These are phyloP conservation scores for Esox niger DNA, from an alignment of 2,113 vertebrate species.

Conservation along the genomic window DNA sequence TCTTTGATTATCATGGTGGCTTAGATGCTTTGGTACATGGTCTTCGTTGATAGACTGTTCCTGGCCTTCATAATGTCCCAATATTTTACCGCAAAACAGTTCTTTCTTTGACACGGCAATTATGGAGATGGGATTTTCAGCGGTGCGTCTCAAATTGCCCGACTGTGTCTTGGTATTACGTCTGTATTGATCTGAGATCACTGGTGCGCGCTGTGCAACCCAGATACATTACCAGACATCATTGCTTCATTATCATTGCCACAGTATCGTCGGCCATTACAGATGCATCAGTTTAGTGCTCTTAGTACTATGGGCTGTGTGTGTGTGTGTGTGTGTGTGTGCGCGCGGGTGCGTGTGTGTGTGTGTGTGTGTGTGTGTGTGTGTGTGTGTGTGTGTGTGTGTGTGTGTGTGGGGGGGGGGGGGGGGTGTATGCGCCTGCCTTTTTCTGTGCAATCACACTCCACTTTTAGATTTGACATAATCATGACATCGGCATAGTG, in stretches of 20 bases:
- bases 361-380: neutral
- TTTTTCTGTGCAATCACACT: slow-evolving; percentile 10
- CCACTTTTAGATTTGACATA: slow-evolving; percentile 41
- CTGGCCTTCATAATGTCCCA: slow-evolving; percentile 27
- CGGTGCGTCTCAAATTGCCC: slow-evolving; percentile 36
- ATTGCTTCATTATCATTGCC: slow-evolving; percentile 36
- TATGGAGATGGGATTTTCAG: slow-evolving; percentile 45
- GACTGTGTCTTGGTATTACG: slow-evolving; percentile 43
- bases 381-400: neutral
- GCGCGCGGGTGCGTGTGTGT: neutral
- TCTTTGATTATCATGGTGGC: slow-evolving; percentile 1
- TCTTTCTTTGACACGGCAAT: slow-evolving; percentile 48
- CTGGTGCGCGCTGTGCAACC: slow-evolving; percentile 38
- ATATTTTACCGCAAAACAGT: slow-evolving; percentile 39
- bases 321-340: neutral
- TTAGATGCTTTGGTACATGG: slow-evolving; percentile 19
- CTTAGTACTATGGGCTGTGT: neutral
- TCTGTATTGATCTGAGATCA: slow-evolving; percentile 47
- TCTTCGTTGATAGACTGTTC: slow-evolving; percentile 33
- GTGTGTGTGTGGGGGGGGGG: neutral
- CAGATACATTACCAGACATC: slow-evolving; percentile 42
- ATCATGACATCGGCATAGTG: slow-evolving; percentile 34
- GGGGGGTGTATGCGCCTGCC: neutral
- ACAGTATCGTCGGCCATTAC: slow-evolving; percentile 31
- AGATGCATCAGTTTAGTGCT: slow-evolving; percentile 19